Conservation (phyloP, 2,797 vertebrate genomes). For the Gallinago solitaria region DNA sequence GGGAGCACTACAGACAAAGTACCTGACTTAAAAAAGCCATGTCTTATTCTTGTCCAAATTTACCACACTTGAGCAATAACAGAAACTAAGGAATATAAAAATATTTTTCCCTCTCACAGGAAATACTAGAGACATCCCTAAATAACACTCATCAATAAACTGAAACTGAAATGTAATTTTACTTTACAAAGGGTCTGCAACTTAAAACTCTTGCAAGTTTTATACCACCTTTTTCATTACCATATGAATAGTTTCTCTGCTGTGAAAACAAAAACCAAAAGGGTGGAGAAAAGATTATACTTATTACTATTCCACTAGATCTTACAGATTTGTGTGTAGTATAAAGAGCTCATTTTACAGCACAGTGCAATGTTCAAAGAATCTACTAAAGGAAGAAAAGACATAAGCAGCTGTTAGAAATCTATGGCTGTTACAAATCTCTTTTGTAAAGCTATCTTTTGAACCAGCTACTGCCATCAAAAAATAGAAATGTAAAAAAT, state of each 20-base stretch:
- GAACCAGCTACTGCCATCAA: conserved; percentile 22
- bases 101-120: neutral
- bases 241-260: neutral
- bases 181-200: conserved; percentile 10
- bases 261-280: conserved; percentile 38
- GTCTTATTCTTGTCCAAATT: neutral
- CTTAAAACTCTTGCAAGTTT: neutral
- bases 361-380: neutral
- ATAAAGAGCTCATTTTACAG: neutral
- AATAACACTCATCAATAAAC: conserved; percentile 21
- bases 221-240: conserved; percentile 13
- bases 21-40: neutral
- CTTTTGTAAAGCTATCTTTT: conserved; percentile 31
- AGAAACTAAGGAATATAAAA: conserved; percentile 15
- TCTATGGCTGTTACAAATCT: conserved; percentile 3
- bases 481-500: conserved; percentile 47
- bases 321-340: conserved; percentile 18
- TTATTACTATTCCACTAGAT: conserved; percentile 34
- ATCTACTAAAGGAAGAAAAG: conserved; percentile 16
- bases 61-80: neutral
- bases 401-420: conserved; percentile 38
- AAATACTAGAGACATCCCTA: neutral
- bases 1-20: neutral
- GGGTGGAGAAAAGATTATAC: neutral
- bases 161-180: neutral